Evolutionary conservation across 2,113 vertebrate genomes (phyloP).

Genomic region (Chlorodrepanis virens): DNA sequence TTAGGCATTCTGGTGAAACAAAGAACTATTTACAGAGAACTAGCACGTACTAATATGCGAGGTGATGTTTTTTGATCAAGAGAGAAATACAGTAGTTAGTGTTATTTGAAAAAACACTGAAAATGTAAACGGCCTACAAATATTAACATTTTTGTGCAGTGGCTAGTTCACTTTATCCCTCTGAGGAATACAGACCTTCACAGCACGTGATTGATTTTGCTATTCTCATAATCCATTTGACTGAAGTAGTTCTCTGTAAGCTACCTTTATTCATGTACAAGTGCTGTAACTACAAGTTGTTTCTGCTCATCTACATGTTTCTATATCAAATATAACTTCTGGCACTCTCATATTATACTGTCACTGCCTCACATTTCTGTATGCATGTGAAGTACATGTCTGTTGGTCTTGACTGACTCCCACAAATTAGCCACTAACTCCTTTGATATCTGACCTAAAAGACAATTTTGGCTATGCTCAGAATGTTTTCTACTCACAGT

Average conservation of each 20-base stretch:
- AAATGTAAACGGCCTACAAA: background rate
- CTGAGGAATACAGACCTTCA: background rate
- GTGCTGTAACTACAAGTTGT: background rate
- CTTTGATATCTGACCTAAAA: background rate
- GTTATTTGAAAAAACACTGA: background rate
- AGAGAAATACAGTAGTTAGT: background rate
- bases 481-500: background rate
- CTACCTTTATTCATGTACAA: background rate
- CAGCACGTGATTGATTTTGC: background rate
- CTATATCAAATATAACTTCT: background rate
- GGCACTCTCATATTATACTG: background rate
- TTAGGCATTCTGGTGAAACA: background rate
- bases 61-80: background rate
- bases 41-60: background rate
- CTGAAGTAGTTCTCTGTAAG: background rate
- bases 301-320: background rate
- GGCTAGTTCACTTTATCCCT: background rate
- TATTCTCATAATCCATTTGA: background rate
- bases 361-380: background rate
- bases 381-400: background rate
- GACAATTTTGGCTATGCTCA: background rate
- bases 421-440: background rate
- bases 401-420: background rate
- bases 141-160: background rate
- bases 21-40: background rate